Conservation (phyloP, 2,888 invertebrate species). For the Oxytorus armatus region DNA sequence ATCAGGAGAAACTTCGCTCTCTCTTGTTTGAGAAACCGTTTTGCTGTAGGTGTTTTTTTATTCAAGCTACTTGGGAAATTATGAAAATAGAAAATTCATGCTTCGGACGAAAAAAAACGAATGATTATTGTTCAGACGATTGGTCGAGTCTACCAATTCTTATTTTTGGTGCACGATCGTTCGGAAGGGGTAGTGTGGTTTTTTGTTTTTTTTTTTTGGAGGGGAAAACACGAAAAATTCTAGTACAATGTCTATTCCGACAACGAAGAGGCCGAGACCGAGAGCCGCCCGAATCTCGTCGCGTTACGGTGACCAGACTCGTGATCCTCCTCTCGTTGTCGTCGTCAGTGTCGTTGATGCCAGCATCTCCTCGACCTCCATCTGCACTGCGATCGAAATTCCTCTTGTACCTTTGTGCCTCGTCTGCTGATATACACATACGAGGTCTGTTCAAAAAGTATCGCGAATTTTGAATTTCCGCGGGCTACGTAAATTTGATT, state of each 20-base stretch:
- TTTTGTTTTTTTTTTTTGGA: no score
- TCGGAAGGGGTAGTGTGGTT: no score
- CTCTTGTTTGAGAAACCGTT: background rate
- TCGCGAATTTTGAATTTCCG: no score
- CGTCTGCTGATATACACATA: constrained; percentile 6
- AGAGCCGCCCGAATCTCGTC: constrained; percentile 57
- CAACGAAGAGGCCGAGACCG: constrained; percentile 36
- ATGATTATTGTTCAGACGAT: background rate
- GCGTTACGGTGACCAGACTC: constrained; percentile 48
- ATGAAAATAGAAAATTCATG: background rate
- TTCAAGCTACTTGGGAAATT: background rate
- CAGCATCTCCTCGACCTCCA: constrained; percentile 54
- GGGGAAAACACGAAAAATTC: background rate
- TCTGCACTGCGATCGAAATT: constrained; percentile 33
- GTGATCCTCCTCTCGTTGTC: constrained; percentile 53
- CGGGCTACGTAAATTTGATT: no score
- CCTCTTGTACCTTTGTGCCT: constrained; percentile 55
- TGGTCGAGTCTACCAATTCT: no score
- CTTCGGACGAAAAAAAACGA: no score
- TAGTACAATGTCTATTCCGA: constrained; percentile 23
- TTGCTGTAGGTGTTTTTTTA: background rate
- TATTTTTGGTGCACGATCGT: no score
- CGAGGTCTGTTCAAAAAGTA: no score
- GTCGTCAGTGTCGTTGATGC: constrained; percentile 36
- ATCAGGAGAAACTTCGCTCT: background rate